Base-by-base conservation (phyloP, 2,113 vertebrate genomes). In the Melospiza melodia region DNA sequence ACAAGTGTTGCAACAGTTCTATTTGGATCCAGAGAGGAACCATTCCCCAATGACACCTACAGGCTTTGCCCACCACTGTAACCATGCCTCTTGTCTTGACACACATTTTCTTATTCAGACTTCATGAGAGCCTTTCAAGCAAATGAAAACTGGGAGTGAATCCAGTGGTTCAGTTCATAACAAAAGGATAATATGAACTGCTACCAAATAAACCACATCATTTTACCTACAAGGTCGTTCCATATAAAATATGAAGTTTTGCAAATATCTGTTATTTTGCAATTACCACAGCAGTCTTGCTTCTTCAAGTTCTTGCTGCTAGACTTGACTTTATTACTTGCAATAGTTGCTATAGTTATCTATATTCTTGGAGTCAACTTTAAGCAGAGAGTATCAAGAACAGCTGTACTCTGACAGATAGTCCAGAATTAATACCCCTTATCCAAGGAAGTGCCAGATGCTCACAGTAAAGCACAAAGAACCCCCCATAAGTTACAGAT, bases 81-180 rank as follows among this genome's bases (percentile, higher is more conserved):
- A n/a, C n/a, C 19, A 28, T 11, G n/a, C 59, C 55, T 58, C 37
- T 6, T 49, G 17, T 43, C 6, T 0, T 5, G 68, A 35, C 5
- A 48, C 7, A 31, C 15, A 2, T 35, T 63, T 81, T 58, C 52
- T 80, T 72, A 62, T 58, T 85, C 68, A 84, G 19, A 44, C 37
- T 78, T n/a, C 33, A 13, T 2, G 6, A 54, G 2, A 67, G 22
- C 15, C 27, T 81, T 62, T 55, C 52, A 84, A 72, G 5, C 22
- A 74, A 75, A 54, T 11, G 7, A 54, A 85, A 91, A 78, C 57
- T 25, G 18, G 43, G 72, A 63, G 17, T n/a, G 63, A 81, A 74
- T 30, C 16, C 22, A 49, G 4, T 2, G 12, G 41, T 46, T 37
- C n/a, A 5, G 16, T 51, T 33, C 2, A 2, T 30, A 59, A 69